Percentiles rank a stretch among this genome's conserved stretches.
Conservation (phyloP, 2,797 vertebrate genomes). For the Thripadectes ignobilis region DNA sequence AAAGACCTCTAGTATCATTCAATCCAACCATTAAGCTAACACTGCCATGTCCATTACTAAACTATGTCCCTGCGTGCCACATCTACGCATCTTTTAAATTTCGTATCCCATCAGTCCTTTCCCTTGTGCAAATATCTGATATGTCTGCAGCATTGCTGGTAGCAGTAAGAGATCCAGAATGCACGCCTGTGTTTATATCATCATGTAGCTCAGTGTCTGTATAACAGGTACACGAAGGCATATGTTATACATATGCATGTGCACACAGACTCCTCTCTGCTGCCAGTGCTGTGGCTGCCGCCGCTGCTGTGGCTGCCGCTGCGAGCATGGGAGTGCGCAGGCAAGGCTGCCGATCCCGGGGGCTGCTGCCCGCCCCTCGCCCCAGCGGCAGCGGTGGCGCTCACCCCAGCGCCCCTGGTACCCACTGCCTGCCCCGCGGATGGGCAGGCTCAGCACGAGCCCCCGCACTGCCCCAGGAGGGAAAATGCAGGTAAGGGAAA, state of each 20-base stretch:
- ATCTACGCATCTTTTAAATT: neutral
- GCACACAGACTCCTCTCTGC: neutral
- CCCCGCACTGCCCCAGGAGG: neutral
- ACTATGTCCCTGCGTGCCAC: neutral
- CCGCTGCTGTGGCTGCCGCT: neutral
- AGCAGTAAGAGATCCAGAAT: neutral
- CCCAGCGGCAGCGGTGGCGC: fast-evolving
- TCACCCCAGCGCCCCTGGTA: neutral
- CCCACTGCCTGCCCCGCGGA: neutral
- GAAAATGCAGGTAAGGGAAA: slow-evolving; percentile 58
- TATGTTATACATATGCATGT: neutral
- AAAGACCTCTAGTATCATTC: neutral
- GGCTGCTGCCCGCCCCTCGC: neutral
- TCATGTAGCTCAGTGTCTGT: neutral
- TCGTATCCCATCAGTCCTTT: neutral
- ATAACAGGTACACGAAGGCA: neutral
- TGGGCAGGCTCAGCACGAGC: slow-evolving; percentile 64
- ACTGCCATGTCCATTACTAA: neutral
- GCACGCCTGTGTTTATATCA: neutral
- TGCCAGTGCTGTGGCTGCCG: slow-evolving; percentile 27
- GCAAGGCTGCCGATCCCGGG: slow-evolving; percentile 46
- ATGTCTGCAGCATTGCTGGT: neutral
- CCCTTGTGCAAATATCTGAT: neutral
- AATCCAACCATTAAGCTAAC: neutral
- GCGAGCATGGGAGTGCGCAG: neutral